These are phyloP conservation scores for Takifugu ocellatus DNA, from an alignment of 2,797 vertebrate species.

Conservation along the genomic window DNA sequence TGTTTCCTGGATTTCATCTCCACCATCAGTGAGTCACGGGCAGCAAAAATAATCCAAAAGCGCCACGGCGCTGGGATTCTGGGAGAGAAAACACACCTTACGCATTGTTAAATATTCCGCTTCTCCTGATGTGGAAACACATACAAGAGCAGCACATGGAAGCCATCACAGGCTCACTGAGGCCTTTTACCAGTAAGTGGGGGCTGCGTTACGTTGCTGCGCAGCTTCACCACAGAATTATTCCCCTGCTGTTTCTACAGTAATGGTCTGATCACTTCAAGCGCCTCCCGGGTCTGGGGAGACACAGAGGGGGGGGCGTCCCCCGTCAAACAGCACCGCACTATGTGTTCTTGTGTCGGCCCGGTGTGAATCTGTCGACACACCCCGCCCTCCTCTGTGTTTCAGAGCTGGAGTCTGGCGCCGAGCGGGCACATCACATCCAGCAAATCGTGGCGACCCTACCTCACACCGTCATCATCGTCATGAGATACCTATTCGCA, in stretches of 20 bases:
- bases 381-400: constrained; percentile 34
- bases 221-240: constrained; percentile 35
- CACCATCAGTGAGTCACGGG: constrained; percentile 88
- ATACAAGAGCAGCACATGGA: constrained; percentile 50
- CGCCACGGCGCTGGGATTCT: too few species aligned
- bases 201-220: constrained; percentile 30
- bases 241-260: constrained; percentile 30
- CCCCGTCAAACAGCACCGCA: constrained; percentile 30
- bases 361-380: background rate
- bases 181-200: constrained; percentile 40
- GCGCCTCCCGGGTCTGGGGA: constrained; percentile 17
- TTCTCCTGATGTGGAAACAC: constrained; percentile 20
- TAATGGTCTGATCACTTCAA: constrained; percentile 43
- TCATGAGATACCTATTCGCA: constrained; percentile 99
- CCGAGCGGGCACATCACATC: constrained; percentile 91
- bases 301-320: constrained; percentile 18
- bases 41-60: constrained; percentile 9
- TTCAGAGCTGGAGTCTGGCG: constrained; percentile 87
- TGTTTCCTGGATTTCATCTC: constrained; percentile 97
- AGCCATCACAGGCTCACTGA: constrained; percentile 44
- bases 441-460: constrained; percentile 92
- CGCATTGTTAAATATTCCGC: constrained; percentile 3
- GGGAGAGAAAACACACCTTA: constrained; percentile 13
- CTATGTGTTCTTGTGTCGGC: background rate
- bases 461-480: constrained; percentile 89